These are phyloP conservation scores for Neomorphus geoffroyi DNA, from an alignment of 2,797 vertebrate genomes.

Conservation along the genomic window DNA sequence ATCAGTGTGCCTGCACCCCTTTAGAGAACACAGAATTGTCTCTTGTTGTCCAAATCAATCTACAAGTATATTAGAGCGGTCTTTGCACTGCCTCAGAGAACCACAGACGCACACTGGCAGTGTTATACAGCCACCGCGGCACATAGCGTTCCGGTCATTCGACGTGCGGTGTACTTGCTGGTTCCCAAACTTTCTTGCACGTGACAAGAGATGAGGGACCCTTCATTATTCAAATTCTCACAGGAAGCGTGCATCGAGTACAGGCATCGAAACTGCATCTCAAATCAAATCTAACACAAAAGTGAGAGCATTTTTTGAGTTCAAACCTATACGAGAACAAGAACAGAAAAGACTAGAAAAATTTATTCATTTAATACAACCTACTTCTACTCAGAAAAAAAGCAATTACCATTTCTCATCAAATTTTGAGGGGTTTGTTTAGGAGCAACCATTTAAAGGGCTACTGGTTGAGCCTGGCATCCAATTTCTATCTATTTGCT, in stretches of 20 bases:
- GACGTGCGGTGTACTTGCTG: rapidly evolving
- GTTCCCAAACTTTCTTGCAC: background rate
- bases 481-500: background rate
- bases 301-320: background rate
- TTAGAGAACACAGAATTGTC: background rate
- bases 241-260: rapidly evolving
- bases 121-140: background rate
- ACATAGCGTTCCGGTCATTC: background rate
- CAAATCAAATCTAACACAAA: background rate
- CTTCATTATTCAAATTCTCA: background rate
- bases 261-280: rapidly evolving
- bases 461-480: background rate
- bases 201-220: background rate
- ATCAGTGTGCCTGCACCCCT: background rate
- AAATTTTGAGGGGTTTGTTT: background rate
- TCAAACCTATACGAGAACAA: background rate
- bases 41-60: background rate
- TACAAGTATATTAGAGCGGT: background rate
- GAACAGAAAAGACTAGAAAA: background rate
- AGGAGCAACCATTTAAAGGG: background rate
- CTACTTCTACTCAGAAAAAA: background rate
- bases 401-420: background rate
- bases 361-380: background rate
- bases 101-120: background rate
- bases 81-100: background rate